phyloP scores from a whole-genome alignment of 2,113 vertebrate species.

The Toxostoma redivivum region DNA sequence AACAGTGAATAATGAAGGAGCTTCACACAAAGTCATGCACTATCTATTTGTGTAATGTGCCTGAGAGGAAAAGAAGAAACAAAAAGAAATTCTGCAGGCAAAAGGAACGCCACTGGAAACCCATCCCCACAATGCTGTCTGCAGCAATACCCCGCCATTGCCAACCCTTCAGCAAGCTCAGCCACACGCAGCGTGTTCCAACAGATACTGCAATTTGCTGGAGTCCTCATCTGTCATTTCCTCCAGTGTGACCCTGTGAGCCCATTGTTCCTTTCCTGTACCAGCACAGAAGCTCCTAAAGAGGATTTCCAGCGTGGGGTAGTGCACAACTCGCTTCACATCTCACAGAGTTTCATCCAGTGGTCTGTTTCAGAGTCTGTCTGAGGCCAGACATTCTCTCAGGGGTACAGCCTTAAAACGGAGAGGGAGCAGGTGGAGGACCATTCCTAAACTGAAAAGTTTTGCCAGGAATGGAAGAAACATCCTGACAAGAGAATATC shows the following conservation, averaged over 20 bases:
- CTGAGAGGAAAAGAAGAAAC: not conserved
- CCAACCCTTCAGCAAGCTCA: not conserved
- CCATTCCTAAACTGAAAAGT: not conserved
- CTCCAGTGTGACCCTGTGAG: not conserved
- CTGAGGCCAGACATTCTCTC: not conserved
- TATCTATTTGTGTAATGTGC: not conserved
- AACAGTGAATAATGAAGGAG: not conserved
- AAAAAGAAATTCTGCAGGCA: not conserved
- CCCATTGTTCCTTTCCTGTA: not conserved
- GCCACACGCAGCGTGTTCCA: not conserved
- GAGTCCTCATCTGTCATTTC: no score
- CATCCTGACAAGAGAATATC: not conserved
- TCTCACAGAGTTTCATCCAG: not conserved
- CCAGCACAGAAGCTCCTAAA: accelerated
- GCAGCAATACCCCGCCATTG: not conserved
- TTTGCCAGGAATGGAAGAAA: not conserved
- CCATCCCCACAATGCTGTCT: accelerated
- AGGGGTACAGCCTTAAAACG: not conserved
- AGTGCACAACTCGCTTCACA: not conserved
- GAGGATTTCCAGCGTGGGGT: not conserved
- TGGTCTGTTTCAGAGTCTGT: not conserved
- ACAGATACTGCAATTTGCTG: accelerated
- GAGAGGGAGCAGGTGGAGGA: not conserved
- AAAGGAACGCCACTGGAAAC: not conserved
- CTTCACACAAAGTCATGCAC: not conserved